phyloP scores from a whole-genome alignment of 1,140 invertebrate genomes.

The Melanaphis sacchari region DNA sequence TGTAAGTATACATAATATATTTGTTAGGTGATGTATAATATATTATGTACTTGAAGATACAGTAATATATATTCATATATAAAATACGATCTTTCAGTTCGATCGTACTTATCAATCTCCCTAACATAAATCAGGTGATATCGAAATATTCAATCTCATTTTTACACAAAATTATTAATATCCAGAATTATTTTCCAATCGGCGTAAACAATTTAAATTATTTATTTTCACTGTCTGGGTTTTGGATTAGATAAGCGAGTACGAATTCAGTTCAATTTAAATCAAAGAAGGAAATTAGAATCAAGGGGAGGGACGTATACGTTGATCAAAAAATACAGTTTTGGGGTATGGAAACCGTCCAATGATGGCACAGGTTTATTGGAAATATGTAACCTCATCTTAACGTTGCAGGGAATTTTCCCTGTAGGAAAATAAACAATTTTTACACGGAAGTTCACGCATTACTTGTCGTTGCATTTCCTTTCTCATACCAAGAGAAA shows the following conservation, averaged over 20 bases:
- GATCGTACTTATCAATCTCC: background rate
- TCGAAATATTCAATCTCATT: background rate
- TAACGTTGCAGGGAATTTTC: background rate
- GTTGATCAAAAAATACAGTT: constrained; percentile 18
- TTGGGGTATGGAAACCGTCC: constrained; percentile 27
- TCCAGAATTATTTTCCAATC: constrained; percentile 2
- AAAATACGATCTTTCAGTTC: constrained; percentile 1
- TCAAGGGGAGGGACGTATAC: background rate
- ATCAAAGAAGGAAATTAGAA: constrained; percentile 52
- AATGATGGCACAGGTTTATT: constrained; percentile 10
- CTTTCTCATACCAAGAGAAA: background rate
- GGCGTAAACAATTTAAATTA: constrained; percentile 15
- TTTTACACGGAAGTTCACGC: constrained; percentile 28
- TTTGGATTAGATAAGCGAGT: constrained; percentile 34
- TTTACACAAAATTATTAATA: constrained; percentile 27
- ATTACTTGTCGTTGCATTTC: background rate
- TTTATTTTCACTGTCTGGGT: constrained; percentile 47
- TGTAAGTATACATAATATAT: background rate
- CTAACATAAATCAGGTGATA: constrained; percentile 9
- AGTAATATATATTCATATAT: background rate
- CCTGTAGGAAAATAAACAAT: background rate
- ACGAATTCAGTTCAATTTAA: constrained; percentile 17
- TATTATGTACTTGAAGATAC: background rate
- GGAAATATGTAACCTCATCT: constrained; percentile 21
- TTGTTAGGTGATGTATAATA: background rate